Conservation (phyloP, 1,140 invertebrate genomes). For the Drosophila arawakana region DNA sequence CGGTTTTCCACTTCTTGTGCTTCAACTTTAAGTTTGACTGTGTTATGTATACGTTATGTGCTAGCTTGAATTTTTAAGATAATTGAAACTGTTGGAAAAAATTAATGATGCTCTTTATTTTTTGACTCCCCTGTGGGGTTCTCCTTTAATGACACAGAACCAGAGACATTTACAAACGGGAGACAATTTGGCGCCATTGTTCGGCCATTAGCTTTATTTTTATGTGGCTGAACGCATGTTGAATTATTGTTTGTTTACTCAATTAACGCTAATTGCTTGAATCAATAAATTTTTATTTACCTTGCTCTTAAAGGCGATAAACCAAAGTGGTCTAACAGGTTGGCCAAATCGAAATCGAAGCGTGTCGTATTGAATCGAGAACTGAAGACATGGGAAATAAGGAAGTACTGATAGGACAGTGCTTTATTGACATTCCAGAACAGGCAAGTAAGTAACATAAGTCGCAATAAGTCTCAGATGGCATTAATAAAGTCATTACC, state of each 20-base stretch:
- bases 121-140: conserved; percentile 26
- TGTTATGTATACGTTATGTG: conserved; percentile 18
- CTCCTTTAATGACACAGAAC: conserved; percentile 13
- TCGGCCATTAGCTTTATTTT: conserved; percentile 48
- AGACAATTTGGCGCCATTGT: conserved; percentile 44
- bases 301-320: conserved; percentile 39
- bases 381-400: conserved; percentile 14
- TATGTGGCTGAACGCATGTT: conserved; percentile 47
- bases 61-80: conserved; percentile 29
- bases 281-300: conserved; percentile 80
- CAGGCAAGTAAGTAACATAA: conserved; percentile 16
- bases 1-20: not conserved
- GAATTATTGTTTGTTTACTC: conserved; percentile 77
- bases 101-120: conserved; percentile 61
- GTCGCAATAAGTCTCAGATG: conserved; percentile 48
- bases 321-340: conserved; percentile 31
- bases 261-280: conserved; percentile 77
- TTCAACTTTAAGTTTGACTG: conserved; percentile 43
- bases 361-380: not conserved
- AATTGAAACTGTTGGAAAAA: conserved; percentile 30
- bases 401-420: conserved; percentile 10
- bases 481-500: conserved; percentile 53
- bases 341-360: not conserved
- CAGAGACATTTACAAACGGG: conserved; percentile 37
- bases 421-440: conserved; percentile 3